Evolutionary conservation across 2,888 invertebrate genomes (phyloP), one percentile per base, ranked within the genome.

Genomic region (Agrotis ipsilon): DNA sequence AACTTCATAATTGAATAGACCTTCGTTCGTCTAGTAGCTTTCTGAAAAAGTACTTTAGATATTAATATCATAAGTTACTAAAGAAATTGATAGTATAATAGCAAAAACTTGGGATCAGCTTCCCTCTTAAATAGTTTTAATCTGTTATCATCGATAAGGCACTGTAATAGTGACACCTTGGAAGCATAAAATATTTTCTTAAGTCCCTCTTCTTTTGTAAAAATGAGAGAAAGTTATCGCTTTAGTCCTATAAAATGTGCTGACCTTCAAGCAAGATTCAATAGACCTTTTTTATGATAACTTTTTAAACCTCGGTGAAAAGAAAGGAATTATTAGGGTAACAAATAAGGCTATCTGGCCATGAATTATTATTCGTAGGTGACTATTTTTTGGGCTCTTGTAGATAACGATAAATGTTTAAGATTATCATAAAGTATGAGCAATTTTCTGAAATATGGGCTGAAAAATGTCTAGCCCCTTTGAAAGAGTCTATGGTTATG

Each of bases 311-410:
- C 79, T 68, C 48, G 54, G 24, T 78, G 78, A 79, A 79, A 81
- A 81, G 79, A 81, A 81, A 65, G 79, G 72, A 81, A 81, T 81
- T 79, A 79, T 81, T 81, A 79, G 51, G 82, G 82, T 79, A 68
- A 78, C 79, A 79, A 79, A 79, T 79, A 79, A 79, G 63, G 72
- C 61, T 79, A 81, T 79, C 67, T 68, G 39, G 2, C 54, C 61
- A 72, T 81, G 78, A 79, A 68, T 81, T 79, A 79, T 81, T 72
- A 51, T 49, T 58, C 52, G 52, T n/a, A 68, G 72, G 57, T 46
- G 52, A 63, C 67, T 65, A 68, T 49, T 39, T 75, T 71, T 52
- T 64, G 24, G 27, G 11, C 45, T 60, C 57, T 61, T 61, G 48
- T 65, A 80, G 69, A 64, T 80, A 46, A n/a, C 46, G 63, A 75